Conservation (phyloP, 2,888 invertebrate genomes). For the Lordiphosa fenestrarum region DNA sequence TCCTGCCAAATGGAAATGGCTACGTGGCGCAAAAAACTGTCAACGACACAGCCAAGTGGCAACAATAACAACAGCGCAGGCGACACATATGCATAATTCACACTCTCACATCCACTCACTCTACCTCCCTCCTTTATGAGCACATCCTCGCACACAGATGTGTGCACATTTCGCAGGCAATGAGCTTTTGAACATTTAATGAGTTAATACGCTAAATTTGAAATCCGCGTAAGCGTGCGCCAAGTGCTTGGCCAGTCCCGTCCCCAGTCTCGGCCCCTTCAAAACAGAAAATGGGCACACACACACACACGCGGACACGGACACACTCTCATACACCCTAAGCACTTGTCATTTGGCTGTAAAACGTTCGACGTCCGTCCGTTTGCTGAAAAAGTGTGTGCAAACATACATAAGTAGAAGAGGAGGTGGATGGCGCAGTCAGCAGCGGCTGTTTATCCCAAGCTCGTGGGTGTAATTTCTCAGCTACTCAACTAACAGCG, state of each 20-base stretch:
- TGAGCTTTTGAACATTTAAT: constrained; percentile 71
- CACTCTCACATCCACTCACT: constrained; percentile 6
- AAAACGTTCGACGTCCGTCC: constrained; percentile 35
- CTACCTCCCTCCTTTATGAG: not conserved
- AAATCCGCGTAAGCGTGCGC: constrained; percentile 69
- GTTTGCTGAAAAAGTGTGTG: constrained; percentile 32
- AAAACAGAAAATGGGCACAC: constrained; percentile 38
- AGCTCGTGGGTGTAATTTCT: constrained; percentile 62
- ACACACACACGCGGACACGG: constrained; percentile 2
- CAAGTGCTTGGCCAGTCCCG: constrained; percentile 49
- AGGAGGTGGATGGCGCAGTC: constrained; percentile 3
- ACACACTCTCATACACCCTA: constrained; percentile 32
- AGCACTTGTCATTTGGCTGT: constrained; percentile 64
- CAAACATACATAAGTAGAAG: not conserved
- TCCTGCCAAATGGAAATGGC: constrained; percentile 7
- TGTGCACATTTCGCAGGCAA: constrained; percentile 72
- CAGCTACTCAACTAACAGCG: constrained; percentile 49
- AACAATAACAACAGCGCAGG: constrained; percentile 13
- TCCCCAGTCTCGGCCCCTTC: constrained; percentile 16
- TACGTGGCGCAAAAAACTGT: constrained; percentile 26
- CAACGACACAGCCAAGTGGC: constrained; percentile 13
- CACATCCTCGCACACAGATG: constrained; percentile 34
- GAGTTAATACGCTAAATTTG: constrained; percentile 72
- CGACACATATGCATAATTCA: constrained; percentile 52
- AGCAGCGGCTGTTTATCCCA: constrained; percentile 36